Base-by-base conservation (phyloP, 2,888 invertebrate species). In the Nomada lathburiana region DNA sequence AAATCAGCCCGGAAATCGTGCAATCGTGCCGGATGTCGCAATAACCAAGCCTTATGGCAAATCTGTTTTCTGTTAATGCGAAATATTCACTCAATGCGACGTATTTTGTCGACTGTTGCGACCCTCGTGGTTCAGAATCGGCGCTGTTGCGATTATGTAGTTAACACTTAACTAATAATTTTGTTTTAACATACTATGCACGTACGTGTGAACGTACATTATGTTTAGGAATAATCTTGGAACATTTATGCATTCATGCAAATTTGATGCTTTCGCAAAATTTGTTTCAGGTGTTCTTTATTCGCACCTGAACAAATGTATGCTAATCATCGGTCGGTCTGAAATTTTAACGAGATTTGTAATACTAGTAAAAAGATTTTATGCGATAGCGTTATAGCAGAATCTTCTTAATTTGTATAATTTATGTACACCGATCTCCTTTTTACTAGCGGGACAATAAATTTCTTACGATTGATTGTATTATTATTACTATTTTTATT, bases 41-140 rank as follows among this genome's bases (percentile, higher is more conserved):
- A 52, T 52, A 72, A 77, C 57, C 47, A 47, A 60, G 9, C 20
- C n/a, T 71, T 77, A 72, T 60, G 59, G 62, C 67, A 11, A 47
- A 53, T 53, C 23, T 55, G 67, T 72, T 52, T 62, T 52, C 60
- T 73, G 47, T 67, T 67, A 67, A 78, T 47, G 10, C 23, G 29
- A 29, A 50, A 57, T 64, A 76, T 71, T 76, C 71, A 76, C 47
- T 71, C 71, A 71, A 63, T 44, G 57, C 13, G 1, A 7, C 5
- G 36, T 26, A 29, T 26, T 26, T 53, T 23, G 9, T 26, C n/a
- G 26, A 59, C 47, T 9, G 29, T 4, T 36, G 36, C 36, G 36
- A 36, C 7, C 36, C 36, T 7, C 36, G 36, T 7, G 36, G 36
- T 36, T 36, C 36, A 36, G 36, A 53, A 9, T 9, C 57, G 23